These are phyloP conservation scores for Helicoverpa armigera DNA, from an alignment of 1,140 invertebrate species.

Conservation along the genomic window DNA sequence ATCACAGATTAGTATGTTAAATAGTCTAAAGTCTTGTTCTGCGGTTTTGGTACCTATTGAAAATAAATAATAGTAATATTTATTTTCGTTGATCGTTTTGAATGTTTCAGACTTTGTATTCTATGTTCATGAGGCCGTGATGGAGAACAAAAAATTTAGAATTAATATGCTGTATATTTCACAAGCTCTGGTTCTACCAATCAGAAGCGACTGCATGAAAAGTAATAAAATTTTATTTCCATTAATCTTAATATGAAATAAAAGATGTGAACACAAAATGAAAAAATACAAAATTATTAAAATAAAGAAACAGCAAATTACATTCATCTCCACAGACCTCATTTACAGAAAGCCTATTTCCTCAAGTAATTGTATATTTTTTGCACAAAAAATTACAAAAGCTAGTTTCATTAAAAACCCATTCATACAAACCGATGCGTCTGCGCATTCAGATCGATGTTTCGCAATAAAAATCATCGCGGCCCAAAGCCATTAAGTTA, in stretches of 20 bases:
- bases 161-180: background rate
- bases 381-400: constrained; percentile 20
- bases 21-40: constrained; percentile 62
- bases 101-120: background rate
- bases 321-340: background rate
- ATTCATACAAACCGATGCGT: constrained; percentile 23
- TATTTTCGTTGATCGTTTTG: constrained; percentile 28
- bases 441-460: constrained; percentile 54
- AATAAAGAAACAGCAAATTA: background rate
- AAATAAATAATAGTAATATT: constrained; percentile 58
- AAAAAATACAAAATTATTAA: no score
- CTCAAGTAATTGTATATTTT: background rate
- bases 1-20: constrained; percentile 80
- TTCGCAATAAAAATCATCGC: constrained; percentile 77
- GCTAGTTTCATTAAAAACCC: constrained; percentile 30
- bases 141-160: background rate
- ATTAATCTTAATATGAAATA: no score
- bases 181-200: no score
- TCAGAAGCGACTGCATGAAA: no score
- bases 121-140: background rate
- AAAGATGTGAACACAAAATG: no score
- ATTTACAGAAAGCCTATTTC: background rate
- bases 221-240: no score
- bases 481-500: constrained; percentile 73
- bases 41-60: constrained; percentile 58